These are phyloP conservation scores for Limosa lapponica DNA, from an alignment of 2,797 vertebrate species.

Conservation along the genomic window DNA sequence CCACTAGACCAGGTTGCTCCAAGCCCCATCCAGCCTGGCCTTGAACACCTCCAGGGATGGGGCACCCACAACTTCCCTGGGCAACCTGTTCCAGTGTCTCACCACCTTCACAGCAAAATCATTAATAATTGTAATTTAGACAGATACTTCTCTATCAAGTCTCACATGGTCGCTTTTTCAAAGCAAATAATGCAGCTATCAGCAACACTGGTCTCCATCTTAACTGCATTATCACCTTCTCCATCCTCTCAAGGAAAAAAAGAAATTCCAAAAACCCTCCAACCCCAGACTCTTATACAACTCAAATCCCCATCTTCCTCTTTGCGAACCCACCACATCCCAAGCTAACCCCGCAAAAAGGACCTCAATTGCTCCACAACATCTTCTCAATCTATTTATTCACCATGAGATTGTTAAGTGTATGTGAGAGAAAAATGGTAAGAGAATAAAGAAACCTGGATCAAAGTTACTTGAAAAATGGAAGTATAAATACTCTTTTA, in stretches of 20 bases:
- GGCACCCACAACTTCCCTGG: no score
- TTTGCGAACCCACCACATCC: background rate
- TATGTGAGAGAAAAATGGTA: background rate
- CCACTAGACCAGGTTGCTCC: no score
- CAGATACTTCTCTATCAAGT: background rate
- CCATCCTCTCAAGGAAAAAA: background rate
- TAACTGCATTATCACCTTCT: background rate
- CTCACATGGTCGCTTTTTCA: background rate
- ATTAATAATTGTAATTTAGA: background rate
- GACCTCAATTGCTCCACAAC: background rate
- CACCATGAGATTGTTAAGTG: background rate
- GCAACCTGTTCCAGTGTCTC: no score
- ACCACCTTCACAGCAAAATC: background rate
- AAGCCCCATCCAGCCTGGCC: no score
- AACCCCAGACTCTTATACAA: background rate
- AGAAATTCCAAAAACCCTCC: background rate
- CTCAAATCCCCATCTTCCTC: background rate
- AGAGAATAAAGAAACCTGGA: background rate
- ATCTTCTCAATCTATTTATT: background rate
- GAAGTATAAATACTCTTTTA: background rate
- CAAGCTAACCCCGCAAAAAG: fast-evolving
- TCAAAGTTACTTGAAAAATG: background rate
- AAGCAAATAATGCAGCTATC: background rate
- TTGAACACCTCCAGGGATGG: no score
- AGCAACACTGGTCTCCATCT: background rate